phyloP scores from a whole-genome alignment of 2,888 invertebrate genomes.

The Chrysolina haemoptera region DNA sequence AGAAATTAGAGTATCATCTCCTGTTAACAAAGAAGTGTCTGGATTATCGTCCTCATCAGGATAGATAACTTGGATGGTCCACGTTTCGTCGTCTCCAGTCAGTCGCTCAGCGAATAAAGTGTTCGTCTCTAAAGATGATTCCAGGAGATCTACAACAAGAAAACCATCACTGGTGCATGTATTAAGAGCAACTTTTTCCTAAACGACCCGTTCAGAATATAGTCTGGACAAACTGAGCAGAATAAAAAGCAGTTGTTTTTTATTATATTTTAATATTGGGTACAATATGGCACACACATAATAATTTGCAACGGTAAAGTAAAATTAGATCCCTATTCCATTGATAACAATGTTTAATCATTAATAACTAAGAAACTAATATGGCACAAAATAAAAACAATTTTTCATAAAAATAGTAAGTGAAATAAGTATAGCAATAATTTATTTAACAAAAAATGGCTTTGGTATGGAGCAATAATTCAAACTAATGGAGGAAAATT shows the following conservation, averaged over 20 bases:
- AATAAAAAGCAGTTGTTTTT: background rate
- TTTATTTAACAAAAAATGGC: too few species aligned
- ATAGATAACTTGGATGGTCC: slow-evolving; percentile 64
- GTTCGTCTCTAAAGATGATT: slow-evolving; percentile 26
- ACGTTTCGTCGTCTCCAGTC: slow-evolving; percentile 51
- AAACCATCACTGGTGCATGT: background rate
- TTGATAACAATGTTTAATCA: background rate
- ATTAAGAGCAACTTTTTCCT: background rate
- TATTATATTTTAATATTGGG: background rate
- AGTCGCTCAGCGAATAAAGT: slow-evolving; percentile 32
- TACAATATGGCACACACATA: slow-evolving; percentile 27
- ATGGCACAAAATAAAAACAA: too few species aligned
- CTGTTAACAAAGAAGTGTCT: slow-evolving; percentile 38
- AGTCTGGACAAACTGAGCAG: background rate
- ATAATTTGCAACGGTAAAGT: background rate
- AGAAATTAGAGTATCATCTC: slow-evolving; percentile 51
- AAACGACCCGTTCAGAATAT: background rate
- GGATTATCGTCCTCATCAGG: slow-evolving; percentile 50
- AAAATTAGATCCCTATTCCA: background rate
- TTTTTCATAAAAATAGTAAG: too few species aligned
- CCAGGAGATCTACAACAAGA: slow-evolving; percentile 22
- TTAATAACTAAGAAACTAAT: background rate
- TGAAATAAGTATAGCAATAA: too few species aligned
- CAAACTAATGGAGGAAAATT: too few species aligned
- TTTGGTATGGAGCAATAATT: too few species aligned